Base-by-base conservation (phyloP, 2,888 invertebrate species). In the Sipha maydis region DNA sequence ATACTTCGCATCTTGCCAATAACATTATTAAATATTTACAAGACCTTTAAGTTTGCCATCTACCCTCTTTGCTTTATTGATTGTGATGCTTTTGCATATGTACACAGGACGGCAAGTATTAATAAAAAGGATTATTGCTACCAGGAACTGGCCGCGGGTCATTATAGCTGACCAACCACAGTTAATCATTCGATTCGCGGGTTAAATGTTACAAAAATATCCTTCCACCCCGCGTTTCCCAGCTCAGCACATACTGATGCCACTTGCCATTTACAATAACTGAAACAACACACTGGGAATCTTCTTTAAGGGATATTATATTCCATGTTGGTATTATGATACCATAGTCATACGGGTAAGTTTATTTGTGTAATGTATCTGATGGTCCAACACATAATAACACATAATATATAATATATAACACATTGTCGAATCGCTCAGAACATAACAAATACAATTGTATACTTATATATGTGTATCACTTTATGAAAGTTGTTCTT, bases 21-120 rank as follows among this genome's bases (percentile, higher is more conserved):
- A 80, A 80, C 61, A 73, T 31, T 88, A 88, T 88, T 61, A 88
- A 88, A 88, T 88, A 80, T 88, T 88, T 88, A 88, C 86, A 38
- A 41, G 73, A 41, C 86, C 80, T 80, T 73, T 75, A 88, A 80
- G 86, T 88, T 80, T 28, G 14, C 61, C 31, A 41, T 80, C 61
- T 61, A 61, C 67, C 80, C 75, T 79, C 54, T 79, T 69, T 78
- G 28, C 71, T 71, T 79, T 86, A 86, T 86, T 73, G 86, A 79
- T 86, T 73, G 38, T 54, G 34, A 4, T 54, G 71, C 34, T 54
- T 38, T 34, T n/a, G 56, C 31, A 28, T 54, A 85, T 25, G 28
- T 34, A 1, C 28, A 71, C 34, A 21, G 19, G 34, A 8, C n/a
- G 8, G 38, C 38, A 41, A 61, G 38, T 80, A 80, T 41, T 80